Percentiles rank a stretch among this genome's conserved stretches.
These are phyloP conservation scores for Pemphigus obesinymphae DNA, from an alignment of 1,140 invertebrate genomes.

Conservation along the genomic window DNA sequence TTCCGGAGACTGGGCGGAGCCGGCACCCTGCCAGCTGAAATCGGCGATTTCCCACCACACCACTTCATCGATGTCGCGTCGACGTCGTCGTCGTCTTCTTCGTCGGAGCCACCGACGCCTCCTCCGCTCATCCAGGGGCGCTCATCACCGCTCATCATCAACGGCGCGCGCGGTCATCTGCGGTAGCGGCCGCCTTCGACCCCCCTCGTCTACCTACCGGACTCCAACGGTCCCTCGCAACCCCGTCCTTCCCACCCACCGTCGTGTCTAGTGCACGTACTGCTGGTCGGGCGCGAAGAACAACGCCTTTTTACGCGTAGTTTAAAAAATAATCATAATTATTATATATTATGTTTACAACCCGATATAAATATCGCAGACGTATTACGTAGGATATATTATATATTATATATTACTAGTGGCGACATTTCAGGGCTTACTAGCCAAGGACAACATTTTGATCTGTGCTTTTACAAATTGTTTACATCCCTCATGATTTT, in stretches of 20 bases:
- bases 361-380: too few relatives aligned
- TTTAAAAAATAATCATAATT: too few relatives aligned
- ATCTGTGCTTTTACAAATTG: too few relatives aligned
- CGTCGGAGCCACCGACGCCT: neutral
- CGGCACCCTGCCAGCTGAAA: conserved; percentile 20
- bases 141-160: conserved; percentile 20
- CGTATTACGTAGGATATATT: too few relatives aligned
- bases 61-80: neutral
- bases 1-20: conserved; percentile 16
- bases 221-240: neutral
- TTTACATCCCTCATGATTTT: too few relatives aligned
- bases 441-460: too few relatives aligned
- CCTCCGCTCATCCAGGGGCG: conserved; percentile 14
- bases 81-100: neutral
- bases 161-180: conserved; percentile 31
- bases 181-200: neutral
- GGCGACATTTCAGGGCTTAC: too few relatives aligned
- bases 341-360: too few relatives aligned
- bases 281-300: neutral
- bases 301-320: neutral
- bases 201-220: neutral
- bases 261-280: neutral
- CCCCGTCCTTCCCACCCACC: neutral
- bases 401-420: too few relatives aligned
- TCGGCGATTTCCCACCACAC: conserved; percentile 1